Evolutionary conservation across 2,113 vertebrate species (phyloP), one percentile per base, ranked within the genome.

Genomic region (Dolichotis patagonum): DNA sequence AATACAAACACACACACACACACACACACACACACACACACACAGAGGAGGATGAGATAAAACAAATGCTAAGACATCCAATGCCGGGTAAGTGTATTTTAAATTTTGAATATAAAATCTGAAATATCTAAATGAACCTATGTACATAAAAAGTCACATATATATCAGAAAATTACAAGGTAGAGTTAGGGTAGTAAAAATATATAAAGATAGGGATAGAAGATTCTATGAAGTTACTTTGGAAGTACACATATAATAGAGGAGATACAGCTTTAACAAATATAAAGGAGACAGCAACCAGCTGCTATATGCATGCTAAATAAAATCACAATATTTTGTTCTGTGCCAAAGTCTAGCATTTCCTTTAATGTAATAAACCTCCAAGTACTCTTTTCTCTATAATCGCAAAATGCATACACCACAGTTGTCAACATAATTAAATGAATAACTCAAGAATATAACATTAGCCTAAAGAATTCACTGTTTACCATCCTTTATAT

Each of bases 401-500:
- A 67, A 75, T 4, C 85, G 16, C 38, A 92, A 92, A 94, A 20
- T 24, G 4, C 63, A 85, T 56, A 60, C 1, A 62, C 1, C 32
- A 88, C 28, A 88, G 2, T 38, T 58, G 28, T 52, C 32, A 43
- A 92, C 81, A 92, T 32, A 87, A 89, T 78, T 77, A 85, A 85
- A 56, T 5, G 10, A 97, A 86, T 90, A 97, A 90, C 56, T 35
- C 95, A 96, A 43, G 16, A 43, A 86, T 81, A 71, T 30, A 78
- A 73, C 89, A 84, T 65, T 91, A 38, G 82, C 58, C 69, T 71
- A 88, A 95, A 96, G 16, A 86, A 5, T 32, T 71, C 35, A 67
- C 49, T 62, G 38, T 38, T 85, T 85, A 96, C 41, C 56, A 0
- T 86, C 94, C 91, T 96, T 95, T 32, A 73, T 85, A 92, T 91